Conservation (phyloP, 1,140 invertebrate genomes). For the Megalonaias nervosa region DNA sequence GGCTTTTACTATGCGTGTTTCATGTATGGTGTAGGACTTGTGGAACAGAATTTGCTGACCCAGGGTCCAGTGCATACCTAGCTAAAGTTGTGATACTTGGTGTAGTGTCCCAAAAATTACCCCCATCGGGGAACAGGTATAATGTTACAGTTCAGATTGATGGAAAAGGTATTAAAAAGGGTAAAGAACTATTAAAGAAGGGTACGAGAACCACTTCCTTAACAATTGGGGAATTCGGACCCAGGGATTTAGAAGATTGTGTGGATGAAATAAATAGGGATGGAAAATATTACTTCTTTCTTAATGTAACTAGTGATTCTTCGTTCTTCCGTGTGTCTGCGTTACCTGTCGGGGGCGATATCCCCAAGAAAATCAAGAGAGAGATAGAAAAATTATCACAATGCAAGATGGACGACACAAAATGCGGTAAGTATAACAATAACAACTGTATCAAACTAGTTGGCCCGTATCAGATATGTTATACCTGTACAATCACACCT, state of each 20-base stretch:
- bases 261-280: conserved; percentile 25
- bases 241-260: conserved; percentile 31
- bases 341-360: conserved; percentile 21
- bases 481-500: too few species aligned
- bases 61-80: conserved; percentile 42
- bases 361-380: too few species aligned
- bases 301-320: conserved; percentile 22
- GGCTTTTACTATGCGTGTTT: conserved; percentile 47
- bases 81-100: conserved; percentile 40
- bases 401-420: too few species aligned
- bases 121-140: conserved; percentile 22
- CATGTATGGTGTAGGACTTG: conserved; percentile 52
- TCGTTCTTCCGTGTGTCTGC: conserved; percentile 37
- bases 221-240: conserved; percentile 41
- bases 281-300: conserved; percentile 42
- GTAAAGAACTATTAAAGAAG: conserved; percentile 12
- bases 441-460: too few species aligned
- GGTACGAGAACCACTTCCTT: conserved; percentile 20
- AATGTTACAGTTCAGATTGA: conserved; percentile 36
- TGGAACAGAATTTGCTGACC: conserved; percentile 44
- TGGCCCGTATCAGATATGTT: too few species aligned
- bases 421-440: too few species aligned
- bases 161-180: conserved; percentile 38
- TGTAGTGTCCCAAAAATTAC: conserved; percentile 34
- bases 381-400: too few species aligned